These are phyloP conservation scores for Agrypnus murinus DNA, from an alignment of 2,888 invertebrate genomes.

Conservation along the genomic window DNA sequence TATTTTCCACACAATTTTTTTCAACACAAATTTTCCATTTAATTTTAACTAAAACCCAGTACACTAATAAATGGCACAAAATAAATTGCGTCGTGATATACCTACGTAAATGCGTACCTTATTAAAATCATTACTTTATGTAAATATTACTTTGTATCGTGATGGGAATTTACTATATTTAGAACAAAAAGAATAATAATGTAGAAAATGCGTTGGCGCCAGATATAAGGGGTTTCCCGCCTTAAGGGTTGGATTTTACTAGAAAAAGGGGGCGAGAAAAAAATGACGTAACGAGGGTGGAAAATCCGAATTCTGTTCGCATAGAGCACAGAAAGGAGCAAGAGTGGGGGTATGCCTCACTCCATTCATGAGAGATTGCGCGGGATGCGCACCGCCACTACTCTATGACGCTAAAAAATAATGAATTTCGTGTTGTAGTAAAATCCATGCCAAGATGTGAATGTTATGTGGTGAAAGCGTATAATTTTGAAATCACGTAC, in stretches of 20 bases:
- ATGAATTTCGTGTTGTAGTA: conserved; percentile 26
- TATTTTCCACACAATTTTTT: too few relatives aligned
- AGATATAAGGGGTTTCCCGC: conserved; percentile 9
- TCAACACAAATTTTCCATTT: too few relatives aligned
- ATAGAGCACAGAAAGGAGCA: neutral
- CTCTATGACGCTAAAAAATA: conserved; percentile 21
- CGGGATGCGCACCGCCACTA: conserved; percentile 10
- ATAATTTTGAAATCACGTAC: conserved; percentile 28
- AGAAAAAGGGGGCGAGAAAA: neutral
- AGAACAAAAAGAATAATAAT: neutral
- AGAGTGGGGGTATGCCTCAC: conserved; percentile 34
- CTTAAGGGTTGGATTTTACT: conserved; percentile 13
- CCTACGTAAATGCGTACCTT: too few relatives aligned
- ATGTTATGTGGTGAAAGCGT: conserved; percentile 29
- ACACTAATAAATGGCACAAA: too few relatives aligned
- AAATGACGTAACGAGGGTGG: conserved; percentile 23
- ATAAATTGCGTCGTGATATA: too few relatives aligned
- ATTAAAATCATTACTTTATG: too few relatives aligned
- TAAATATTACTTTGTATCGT: too few relatives aligned
- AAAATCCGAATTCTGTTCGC: conserved; percentile 24
- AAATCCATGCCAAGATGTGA: conserved; percentile 27
- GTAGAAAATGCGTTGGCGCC: conserved; percentile 21
- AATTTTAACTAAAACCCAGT: too few relatives aligned
- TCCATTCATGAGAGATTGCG: conserved; percentile 37
- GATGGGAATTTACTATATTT: conserved; percentile 10